phyloP scores from a whole-genome alignment of 2,113 vertebrate genomes.

The Marmota flaviventris region DNA sequence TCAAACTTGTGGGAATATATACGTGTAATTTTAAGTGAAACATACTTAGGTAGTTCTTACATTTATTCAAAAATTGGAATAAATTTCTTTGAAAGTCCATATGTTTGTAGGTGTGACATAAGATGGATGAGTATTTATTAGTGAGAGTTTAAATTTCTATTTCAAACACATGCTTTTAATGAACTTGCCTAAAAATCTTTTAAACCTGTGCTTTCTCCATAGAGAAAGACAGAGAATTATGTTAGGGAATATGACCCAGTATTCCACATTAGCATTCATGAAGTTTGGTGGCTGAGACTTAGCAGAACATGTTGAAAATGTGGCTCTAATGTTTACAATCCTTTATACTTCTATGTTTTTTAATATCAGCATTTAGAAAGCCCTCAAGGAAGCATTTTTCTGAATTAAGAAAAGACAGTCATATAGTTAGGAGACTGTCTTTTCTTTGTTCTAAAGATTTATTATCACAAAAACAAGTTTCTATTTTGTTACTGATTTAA shows the following conservation, averaged over 20 bases:
- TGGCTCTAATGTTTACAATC: constrained; percentile 63
- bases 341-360: neutral
- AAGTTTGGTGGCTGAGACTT: constrained; percentile 46
- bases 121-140: neutral
- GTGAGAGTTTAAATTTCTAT: neutral
- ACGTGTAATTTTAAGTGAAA: neutral
- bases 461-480: constrained; percentile 27
- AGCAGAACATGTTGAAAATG: constrained; percentile 62
- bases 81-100: neutral
- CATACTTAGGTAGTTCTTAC: neutral
- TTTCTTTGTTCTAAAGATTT: constrained; percentile 53
- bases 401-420: constrained; percentile 51
- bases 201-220: neutral
- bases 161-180: neutral
- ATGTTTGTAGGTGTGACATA: neutral
- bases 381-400: constrained; percentile 43
- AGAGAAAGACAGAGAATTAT: constrained; percentile 29
- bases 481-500: constrained; percentile 52
- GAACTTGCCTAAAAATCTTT: constrained; percentile 43
- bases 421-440: neutral
- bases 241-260: constrained; percentile 18
- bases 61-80: constrained; percentile 45
- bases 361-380: constrained; percentile 60
- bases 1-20: neutral
- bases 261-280: constrained; percentile 75